A percentile compares a stretch with the other conserved stretches of the same genome.
Evolutionary conservation across 2,113 vertebrate genomes (phyloP).

Genomic region (Neolamprologus ventralis): DNA sequence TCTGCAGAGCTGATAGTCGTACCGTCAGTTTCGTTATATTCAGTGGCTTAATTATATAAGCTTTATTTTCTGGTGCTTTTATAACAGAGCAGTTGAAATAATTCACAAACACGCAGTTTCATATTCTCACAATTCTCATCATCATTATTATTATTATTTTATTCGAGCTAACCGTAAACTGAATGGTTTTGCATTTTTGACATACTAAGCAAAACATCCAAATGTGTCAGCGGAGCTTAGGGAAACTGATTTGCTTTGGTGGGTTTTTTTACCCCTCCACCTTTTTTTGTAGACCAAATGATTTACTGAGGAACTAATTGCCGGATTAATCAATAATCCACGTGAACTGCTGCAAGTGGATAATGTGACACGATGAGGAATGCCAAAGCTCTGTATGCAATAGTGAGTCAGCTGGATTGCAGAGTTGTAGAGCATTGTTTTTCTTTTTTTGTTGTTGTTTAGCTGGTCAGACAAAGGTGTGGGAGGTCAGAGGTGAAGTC

Average conservation of each 20-base stretch:
- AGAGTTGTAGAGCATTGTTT: background rate
- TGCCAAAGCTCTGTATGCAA: background rate
- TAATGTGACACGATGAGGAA: background rate
- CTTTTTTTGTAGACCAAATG: background rate
- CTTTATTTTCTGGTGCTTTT: background rate
- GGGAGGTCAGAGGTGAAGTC: slow-evolving; percentile 49
- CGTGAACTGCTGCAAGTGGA: background rate
- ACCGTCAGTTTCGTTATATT: background rate
- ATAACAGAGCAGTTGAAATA: background rate
- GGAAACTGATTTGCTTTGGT: background rate
- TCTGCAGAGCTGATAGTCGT: background rate
- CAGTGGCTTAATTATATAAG: background rate
- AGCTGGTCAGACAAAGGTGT: background rate
- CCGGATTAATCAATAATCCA: background rate
- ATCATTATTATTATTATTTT: background rate
- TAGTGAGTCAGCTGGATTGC: background rate
- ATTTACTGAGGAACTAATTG: background rate
- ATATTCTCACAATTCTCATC: background rate
- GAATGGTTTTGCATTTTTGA: background rate
- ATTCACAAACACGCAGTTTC: background rate
- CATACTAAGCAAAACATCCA: background rate
- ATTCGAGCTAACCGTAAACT: background rate
- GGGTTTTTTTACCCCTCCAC: background rate
- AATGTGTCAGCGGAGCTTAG: background rate
- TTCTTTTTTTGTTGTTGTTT: background rate